Evolutionary conservation across 2,888 invertebrate species (phyloP), one percentile per base, ranked within the genome.

Genomic region (Tetramorium bicarinatum): DNA sequence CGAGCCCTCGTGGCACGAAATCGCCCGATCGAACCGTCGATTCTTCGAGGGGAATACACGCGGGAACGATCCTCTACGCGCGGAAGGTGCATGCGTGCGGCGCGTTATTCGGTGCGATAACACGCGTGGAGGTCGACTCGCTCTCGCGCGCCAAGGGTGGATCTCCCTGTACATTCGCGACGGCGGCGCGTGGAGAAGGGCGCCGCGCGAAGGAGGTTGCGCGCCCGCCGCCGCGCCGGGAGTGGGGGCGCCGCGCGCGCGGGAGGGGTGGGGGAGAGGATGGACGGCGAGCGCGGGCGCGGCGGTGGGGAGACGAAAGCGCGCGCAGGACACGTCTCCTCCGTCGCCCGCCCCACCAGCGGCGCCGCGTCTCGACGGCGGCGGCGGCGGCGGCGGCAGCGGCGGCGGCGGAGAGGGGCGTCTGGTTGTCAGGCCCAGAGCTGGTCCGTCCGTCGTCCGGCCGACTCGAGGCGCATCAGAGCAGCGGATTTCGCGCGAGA

Each of bases 401-500:
- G 47, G 15, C 47, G 87, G 81, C 85, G 85, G 86, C 64, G 88
- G 89, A 90, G 92, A 88, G 91, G 86, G 87, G 89, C 87, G 93
- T 87, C 89, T 82, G 91, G 91, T 92, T 90, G 92, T 93, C 92
- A 91, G 92, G 93, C 92, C 94, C 94, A 94, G 94, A 94, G 93
- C 93, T 93, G 94, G 93, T 93, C 93, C 94, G 94, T 94, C 94
- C 93, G 94, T 93, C 94, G 94, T 94, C 94, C 94, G 94, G 94
- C 94, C 94, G 94, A 94, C 94, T 93, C 92, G 93, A 93, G 92
- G 92, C 91, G 92, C 91, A 91, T 90, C 89, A 85, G 92, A 93
- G 91, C 91, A 92, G 93, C 92, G 93, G 89, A 93, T 91, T 88
- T 93, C 92, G 93, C 92, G 94, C 89, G 91, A 91, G 90, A 90